Conservation (phyloP, 2,888 invertebrate species). For the Pollenia griseotomentosa region DNA sequence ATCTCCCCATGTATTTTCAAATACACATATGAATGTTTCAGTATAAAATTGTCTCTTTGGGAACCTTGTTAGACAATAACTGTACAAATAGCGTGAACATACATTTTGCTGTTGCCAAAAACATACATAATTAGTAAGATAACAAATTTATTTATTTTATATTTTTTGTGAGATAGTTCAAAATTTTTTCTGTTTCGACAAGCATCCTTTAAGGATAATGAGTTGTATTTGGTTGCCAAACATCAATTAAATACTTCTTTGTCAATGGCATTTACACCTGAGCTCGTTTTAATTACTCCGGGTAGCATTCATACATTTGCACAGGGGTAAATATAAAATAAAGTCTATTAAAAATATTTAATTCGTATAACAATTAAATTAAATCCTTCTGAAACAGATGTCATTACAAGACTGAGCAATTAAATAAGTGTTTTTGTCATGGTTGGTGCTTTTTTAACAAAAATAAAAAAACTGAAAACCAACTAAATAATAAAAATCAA, state of each 20-base stretch:
- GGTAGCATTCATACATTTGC: conserved; percentile 9
- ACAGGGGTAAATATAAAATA: conserved; percentile 37
- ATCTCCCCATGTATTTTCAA: neutral
- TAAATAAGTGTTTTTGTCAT: conserved; percentile 52
- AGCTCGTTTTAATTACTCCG: conserved; percentile 83
- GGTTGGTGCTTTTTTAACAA: conserved; percentile 12
- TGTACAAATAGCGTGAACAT: neutral
- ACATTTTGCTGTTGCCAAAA: conserved; percentile 55
- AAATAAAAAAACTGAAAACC: conserved; percentile 58
- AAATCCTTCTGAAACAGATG: conserved; percentile 71
- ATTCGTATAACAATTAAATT: conserved; percentile 71
- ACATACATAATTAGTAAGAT: conserved; percentile 70
- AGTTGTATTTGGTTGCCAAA: conserved; percentile 61
- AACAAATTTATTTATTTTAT: conserved; percentile 53
- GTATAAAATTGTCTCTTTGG: conserved; percentile 58
- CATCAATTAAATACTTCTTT: conserved; percentile 82
- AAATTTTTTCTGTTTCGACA: neutral
- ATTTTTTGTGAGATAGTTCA: conserved; percentile 12
- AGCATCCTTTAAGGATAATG: conserved; percentile 60
- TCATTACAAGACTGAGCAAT: conserved; percentile 40
- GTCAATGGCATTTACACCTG: conserved; percentile 84
- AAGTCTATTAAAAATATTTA: conserved; percentile 71
- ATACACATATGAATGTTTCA: conserved; percentile 26
- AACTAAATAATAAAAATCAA: conserved; percentile 71
- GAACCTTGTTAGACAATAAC: conserved; percentile 33